Evolutionary conservation across 1,140 invertebrate species (phyloP), one percentile per base, ranked within the genome.

Genomic region (Nixonia krombeini): DNA sequence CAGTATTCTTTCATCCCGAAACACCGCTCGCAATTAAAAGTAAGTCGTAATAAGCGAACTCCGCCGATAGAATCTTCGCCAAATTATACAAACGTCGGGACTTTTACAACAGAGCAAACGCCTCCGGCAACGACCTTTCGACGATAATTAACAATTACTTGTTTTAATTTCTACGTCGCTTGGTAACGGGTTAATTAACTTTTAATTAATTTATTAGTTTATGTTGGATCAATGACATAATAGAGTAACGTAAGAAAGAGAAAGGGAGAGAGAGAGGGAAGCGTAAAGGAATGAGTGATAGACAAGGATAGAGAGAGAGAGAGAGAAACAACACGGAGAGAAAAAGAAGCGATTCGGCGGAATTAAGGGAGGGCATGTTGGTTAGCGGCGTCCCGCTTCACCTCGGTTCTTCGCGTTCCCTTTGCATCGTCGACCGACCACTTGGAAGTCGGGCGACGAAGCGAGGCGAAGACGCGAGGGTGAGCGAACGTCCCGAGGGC

Each of bases 341-440:
- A 25, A 70, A 75, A 61, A 71, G 62, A 58, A 65, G 52, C 44
- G 63, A 31, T 51, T 68, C 44, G 73, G 69, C 40, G 66, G 77
- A 84, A 83, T 84, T 81, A 84, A 84, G 71, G 79, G 78, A 82
- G 76, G 80, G 81, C 82, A 82, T 82, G 81, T 83, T 79, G 79
- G 80, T 78, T 81, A 73, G 78, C 77, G 75, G 76, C 74, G 70
- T 80, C 74, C 59, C 61, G 65, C 38, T 37, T 21, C 17, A 9
- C 21, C 58, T 51, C 33, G 26, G 10, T 33, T 41, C 25, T 49
- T 37, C 38, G n/a, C n/a, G n/a, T 10, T 21, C 23, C 17, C 55
- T 23, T 12, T 23, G 42, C 45, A 55, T 69, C 70, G 67, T 68
- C 72, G 45, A 56, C 50, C 56, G 15, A 38, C 63, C 25, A 62